A percentile compares a stretch with the other conserved stretches of the same genome.
These are phyloP conservation scores for Tridacna gigas DNA, from an alignment of 2,888 invertebrate genomes.

Conservation along the genomic window DNA sequence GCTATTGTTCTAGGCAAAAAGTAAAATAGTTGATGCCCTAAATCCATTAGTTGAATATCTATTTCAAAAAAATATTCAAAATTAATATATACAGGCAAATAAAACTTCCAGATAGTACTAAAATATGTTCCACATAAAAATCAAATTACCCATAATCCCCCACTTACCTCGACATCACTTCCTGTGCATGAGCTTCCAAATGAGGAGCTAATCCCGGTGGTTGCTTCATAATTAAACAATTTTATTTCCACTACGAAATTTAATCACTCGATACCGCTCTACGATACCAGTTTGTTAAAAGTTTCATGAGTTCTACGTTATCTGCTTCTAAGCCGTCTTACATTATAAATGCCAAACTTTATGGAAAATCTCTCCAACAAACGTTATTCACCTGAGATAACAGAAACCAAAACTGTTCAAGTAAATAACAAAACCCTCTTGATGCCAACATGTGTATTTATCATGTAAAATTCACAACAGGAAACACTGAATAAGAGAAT, in stretches of 20 bases:
- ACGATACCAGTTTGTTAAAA: not conserved
- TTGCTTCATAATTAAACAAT: conserved; percentile 52
- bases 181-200: conserved; percentile 57
- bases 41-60: too few species aligned
- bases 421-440: conserved; percentile 15
- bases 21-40: too few species aligned
- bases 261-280: not conserved
- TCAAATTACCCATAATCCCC: conserved; percentile 19
- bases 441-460: conserved; percentile 7
- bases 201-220: conserved; percentile 53
- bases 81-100: too few species aligned
- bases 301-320: not conserved
- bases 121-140: too few species aligned
- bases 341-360: not conserved
- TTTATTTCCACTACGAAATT: conserved; percentile 11
- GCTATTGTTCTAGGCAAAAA: too few species aligned
- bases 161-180: conserved; percentile 60
- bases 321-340: not conserved
- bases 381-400: conserved; percentile 24
- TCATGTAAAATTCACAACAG: conserved; percentile 19
- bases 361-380: conserved; percentile 5
- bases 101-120: too few species aligned
- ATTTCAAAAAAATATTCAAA: too few species aligned
- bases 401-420: conserved; percentile 9
- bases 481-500: not conserved